A percentile compares a stretch with the other conserved stretches of the same genome.
These are phyloP conservation scores for Amphiprion ocellaris DNA, from an alignment of 2,113 vertebrate species.

Conservation along the genomic window DNA sequence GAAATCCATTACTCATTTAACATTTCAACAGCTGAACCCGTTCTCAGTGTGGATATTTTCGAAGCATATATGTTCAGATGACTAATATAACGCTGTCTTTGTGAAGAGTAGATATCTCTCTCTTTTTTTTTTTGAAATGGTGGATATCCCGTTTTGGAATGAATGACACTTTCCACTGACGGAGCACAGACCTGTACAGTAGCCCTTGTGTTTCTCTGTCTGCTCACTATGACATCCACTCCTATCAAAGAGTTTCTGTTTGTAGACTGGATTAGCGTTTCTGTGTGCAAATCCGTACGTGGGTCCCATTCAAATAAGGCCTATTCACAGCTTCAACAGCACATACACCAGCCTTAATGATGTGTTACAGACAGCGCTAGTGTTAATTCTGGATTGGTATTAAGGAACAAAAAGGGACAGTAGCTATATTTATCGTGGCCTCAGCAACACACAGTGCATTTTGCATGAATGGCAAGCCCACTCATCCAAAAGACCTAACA, in stretches of 20 bases:
- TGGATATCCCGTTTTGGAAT: slow-evolving; percentile 71
- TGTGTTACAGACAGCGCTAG: slow-evolving; percentile 73
- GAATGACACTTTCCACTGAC: slow-evolving; percentile 60
- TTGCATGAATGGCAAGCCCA: slow-evolving; percentile 76
- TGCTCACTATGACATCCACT: slow-evolving; percentile 48
- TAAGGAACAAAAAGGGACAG: slow-evolving; percentile 73
- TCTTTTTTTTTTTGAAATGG: slow-evolving; percentile 32
- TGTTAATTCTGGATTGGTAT: slow-evolving; percentile 77
- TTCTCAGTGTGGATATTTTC: slow-evolving; percentile 47
- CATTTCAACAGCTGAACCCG: slow-evolving; percentile 35
- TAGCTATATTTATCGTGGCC: slow-evolving; percentile 77
- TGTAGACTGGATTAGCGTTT: slow-evolving; percentile 69
- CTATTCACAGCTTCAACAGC: slow-evolving; percentile 84
- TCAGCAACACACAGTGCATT: slow-evolving; percentile 80
- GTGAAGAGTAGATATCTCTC: slow-evolving; percentile 41
- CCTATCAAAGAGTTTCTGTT: slow-evolving; percentile 70
- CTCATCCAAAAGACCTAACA: slow-evolving; percentile 72
- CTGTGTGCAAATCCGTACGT: slow-evolving; percentile 61
- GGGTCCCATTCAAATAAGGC: slow-evolving; percentile 72
- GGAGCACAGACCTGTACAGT: slow-evolving; percentile 74
- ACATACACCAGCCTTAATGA: slow-evolving; percentile 83
- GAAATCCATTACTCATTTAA: slow-evolving; percentile 48
- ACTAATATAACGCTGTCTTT: slow-evolving; percentile 48
- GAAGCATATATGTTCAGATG: slow-evolving; percentile 42
- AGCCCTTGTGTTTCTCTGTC: slow-evolving; percentile 65